phyloP scores from a whole-genome alignment of 2,888 invertebrate genomes.

The Drosophila ezoana region DNA sequence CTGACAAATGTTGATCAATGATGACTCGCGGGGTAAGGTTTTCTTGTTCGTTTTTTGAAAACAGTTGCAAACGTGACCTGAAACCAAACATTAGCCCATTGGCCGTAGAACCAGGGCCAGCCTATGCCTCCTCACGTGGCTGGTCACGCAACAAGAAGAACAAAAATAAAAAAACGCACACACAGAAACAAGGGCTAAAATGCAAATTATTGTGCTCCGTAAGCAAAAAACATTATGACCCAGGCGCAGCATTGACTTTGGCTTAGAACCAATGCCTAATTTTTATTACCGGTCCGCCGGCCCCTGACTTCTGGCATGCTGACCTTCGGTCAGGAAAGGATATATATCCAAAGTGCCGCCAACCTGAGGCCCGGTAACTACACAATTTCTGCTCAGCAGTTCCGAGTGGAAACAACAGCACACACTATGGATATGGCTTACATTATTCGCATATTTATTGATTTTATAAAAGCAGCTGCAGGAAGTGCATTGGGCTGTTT shows the following conservation, averaged over 20 bases:
- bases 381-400: conserved; percentile 3
- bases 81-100: conserved; percentile 26
- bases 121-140: conserved; percentile 44
- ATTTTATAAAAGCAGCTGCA: conserved; percentile 36
- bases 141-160: conserved; percentile 49
- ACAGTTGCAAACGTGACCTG: conserved; percentile 48
- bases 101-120: conserved; percentile 19
- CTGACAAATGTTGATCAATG: conserved; percentile 7
- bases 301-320: conserved; percentile 37
- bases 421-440: conserved; percentile 23
- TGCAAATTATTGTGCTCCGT: conserved; percentile 44
- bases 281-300: conserved; percentile 14
- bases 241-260: conserved; percentile 58
- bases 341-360: conserved; percentile 19
- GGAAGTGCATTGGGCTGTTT: conserved; percentile 42
- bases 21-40: not conserved
- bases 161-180: not conserved
- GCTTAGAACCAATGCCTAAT: conserved; percentile 53
- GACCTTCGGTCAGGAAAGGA: conserved; percentile 49
- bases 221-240: conserved; percentile 40
- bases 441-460: conserved; percentile 38
- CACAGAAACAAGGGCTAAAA: conserved; percentile 21
- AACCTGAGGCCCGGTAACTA: conserved; percentile 28
- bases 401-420: not conserved
- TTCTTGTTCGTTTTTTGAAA: not conserved